Conservation (phyloP, 2,888 invertebrate genomes). For the Blastobasis lacticolella region DNA sequence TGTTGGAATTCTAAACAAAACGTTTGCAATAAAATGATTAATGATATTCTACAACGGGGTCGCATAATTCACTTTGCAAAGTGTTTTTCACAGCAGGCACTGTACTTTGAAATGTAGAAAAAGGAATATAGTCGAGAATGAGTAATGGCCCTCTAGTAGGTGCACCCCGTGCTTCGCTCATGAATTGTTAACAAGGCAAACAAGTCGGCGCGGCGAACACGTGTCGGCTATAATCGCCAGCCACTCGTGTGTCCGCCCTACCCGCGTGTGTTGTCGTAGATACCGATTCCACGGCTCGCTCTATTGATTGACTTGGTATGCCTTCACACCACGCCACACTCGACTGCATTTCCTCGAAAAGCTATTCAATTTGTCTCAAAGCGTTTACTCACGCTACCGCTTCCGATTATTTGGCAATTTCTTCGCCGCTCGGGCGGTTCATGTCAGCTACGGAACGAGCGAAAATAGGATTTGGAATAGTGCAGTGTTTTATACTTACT, state of each 20-base stretch:
- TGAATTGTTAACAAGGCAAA: slow-evolving; percentile 33
- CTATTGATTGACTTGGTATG: slow-evolving; percentile 54
- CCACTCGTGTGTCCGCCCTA: slow-evolving; percentile 20
- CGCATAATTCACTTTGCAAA: background rate
- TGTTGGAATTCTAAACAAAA: no score
- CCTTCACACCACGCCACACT: slow-evolving; percentile 21
- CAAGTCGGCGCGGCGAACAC: slow-evolving; percentile 25
- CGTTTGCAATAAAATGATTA: background rate
- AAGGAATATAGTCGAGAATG: slow-evolving; percentile 8
- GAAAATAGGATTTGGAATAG: background rate
- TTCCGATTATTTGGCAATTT: background rate
- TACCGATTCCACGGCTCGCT: slow-evolving; percentile 13
- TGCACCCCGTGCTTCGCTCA: slow-evolving; percentile 10
- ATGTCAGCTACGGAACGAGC: background rate
- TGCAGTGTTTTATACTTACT: background rate
- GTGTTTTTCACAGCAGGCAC: background rate
- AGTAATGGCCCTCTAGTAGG: slow-evolving; percentile 16
- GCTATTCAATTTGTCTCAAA: slow-evolving; percentile 17
- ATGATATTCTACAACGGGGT: background rate
- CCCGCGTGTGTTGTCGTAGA: background rate
- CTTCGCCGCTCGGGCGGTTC: background rate
- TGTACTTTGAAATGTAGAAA: background rate
- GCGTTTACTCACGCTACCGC: no score
- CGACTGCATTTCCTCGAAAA: slow-evolving; percentile 43
- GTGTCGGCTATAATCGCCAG: slow-evolving; percentile 21